Evolutionary conservation across 2,113 vertebrate genomes (phyloP), one percentile per base, ranked within the genome.

Genomic region (Myrmophylax atrothorax): DNA sequence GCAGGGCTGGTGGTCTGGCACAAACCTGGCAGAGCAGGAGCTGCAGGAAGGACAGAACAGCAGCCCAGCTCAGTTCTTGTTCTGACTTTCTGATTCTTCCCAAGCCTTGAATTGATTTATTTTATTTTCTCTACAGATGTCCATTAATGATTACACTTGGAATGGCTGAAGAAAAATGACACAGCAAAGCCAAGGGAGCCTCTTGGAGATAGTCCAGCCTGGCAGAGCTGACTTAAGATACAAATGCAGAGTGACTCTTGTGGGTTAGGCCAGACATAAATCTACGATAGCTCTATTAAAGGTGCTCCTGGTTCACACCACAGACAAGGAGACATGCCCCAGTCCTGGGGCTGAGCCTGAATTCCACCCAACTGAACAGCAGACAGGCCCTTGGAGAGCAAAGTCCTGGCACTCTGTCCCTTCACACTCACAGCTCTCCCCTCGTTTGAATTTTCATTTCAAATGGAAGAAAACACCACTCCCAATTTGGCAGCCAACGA

Each of bases 121-220:
- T 89, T 68, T n/a, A 7, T 66, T 88, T 84, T 40, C 91, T 47
- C 25, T 9, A 19, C 37, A 31, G 16, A 73, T 40, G 90, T 60
- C 91, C 81, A 82, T 89, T 94, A 95, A 94, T 58, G 62, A 93
- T 29, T 63, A 31, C 38, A 55, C 47, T 72, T 37, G 80, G 92
- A 96, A 92, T 49, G 53, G 73, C 33, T 82, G 63, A 72, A 89
- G 88, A 33, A 74, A 85, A 52, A 87, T 1, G 29, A 68, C 3
- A 7, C 26, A 84, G 77, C 29, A 47, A 75, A 92, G 95, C 87
- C 91, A 96, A 91, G 56, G 90, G 87, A 94, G 33, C 35, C 7
- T 64, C 73, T 37, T 94, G 91, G 94, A 94, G 74, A 52, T 7
- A 55, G 28, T 76, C 89, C 94, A 92, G 94, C 13, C 73, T 72